Evolutionary conservation across 2,797 vertebrate species (phyloP).

Genomic region (Brachyalestes nurse): DNA sequence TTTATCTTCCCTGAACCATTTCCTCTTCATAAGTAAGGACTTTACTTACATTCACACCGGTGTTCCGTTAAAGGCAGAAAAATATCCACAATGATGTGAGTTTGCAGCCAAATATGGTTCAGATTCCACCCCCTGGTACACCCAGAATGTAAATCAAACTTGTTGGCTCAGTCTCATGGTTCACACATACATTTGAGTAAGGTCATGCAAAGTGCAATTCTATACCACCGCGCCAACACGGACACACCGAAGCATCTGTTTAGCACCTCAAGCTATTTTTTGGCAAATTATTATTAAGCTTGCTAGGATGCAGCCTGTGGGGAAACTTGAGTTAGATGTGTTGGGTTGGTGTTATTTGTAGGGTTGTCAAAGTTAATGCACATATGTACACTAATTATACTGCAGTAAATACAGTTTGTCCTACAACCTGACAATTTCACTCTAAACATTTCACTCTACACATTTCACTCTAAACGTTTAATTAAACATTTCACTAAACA

Average conservation of each 20-base stretch:
- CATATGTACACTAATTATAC: background rate
- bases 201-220: background rate
- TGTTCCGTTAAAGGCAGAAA: background rate
- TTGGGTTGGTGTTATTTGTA: background rate
- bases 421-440: too few species aligned
- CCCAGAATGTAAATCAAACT: background rate
- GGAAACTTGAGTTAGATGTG: background rate
- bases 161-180: background rate
- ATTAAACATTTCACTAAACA: too few species aligned
- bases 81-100: background rate
- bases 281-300: background rate
- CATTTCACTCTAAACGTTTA: too few species aligned
- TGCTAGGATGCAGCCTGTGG: background rate
- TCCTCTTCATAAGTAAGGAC: too few species aligned
- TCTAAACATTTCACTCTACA: too few species aligned
- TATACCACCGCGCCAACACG: background rate
- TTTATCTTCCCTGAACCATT: too few species aligned
- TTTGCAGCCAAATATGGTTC: conserved; percentile 15
- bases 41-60: background rate
- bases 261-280: background rate
- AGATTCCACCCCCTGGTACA: background rate
- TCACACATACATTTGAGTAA: background rate
- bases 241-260: conserved; percentile 12
- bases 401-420: background rate
- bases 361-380: too few species aligned